Percentiles rank a stretch among this genome's conserved stretches.
phyloP scores from a whole-genome alignment of 2,888 invertebrate genomes.

The Leucophenga montana region DNA sequence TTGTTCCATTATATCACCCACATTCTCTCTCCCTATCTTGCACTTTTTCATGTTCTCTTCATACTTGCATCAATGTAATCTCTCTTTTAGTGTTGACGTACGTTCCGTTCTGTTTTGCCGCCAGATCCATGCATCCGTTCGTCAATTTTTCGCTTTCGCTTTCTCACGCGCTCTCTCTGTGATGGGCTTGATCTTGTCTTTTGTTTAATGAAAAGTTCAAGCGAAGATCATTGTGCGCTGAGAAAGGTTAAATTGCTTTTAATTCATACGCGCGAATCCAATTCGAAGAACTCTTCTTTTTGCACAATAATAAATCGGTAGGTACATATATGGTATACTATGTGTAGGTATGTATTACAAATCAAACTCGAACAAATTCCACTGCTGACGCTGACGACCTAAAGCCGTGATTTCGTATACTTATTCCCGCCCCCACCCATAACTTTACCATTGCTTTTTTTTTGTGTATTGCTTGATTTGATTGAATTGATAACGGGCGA shows the following conservation, averaged over 20 bases:
- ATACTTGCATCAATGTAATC: too few relatives aligned
- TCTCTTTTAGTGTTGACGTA: too few relatives aligned
- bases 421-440: background rate
- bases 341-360: background rate
- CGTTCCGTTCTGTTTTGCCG: background rate
- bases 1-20: too few relatives aligned
- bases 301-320: background rate
- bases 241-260: constrained; percentile 66
- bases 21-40: background rate
- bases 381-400: background rate
- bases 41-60: too few relatives aligned
- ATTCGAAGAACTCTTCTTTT: background rate
- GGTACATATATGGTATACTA: too few relatives aligned
- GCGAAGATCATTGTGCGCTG: constrained; percentile 60
- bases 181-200: constrained; percentile 17
- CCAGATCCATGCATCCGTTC: background rate
- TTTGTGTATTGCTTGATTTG: constrained; percentile 38
- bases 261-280: constrained; percentile 53
- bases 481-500: constrained; percentile 53
- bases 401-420: too few relatives aligned
- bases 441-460: constrained; percentile 5
- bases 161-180: constrained; percentile 1
- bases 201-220: constrained; percentile 59
- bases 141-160: background rate
- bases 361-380: background rate